Evolutionary conservation across 1,140 invertebrate genomes (phyloP).

Genomic region (Drosophila ironensis): DNA sequence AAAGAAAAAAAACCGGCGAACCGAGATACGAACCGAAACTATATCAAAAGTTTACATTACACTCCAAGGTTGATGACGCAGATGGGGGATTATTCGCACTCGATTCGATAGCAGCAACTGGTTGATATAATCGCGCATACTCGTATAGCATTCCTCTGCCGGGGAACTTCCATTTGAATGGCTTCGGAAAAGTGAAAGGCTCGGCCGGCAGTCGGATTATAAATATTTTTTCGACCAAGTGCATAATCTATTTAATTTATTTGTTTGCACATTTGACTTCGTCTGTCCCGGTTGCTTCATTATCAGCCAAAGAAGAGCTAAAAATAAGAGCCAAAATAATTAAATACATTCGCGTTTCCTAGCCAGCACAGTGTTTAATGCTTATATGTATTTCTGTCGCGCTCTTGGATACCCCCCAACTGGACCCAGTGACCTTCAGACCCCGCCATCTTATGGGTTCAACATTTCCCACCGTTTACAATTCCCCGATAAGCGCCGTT

Average conservation of each 20-base stretch:
- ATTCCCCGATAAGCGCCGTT: slow-evolving; percentile 11
- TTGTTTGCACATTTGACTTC: no score
- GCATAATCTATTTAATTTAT: no score
- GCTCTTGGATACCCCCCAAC: no score
- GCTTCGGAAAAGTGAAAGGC: neutral
- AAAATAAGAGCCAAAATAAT: neutral
- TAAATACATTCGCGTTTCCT: no score
- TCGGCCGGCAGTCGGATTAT: neutral
- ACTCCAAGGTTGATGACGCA: slow-evolving; percentile 21
- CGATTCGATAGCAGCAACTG: neutral
- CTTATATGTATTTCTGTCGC: no score
- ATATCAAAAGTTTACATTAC: neutral
- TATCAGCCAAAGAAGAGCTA: neutral
- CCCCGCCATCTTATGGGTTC: neutral
- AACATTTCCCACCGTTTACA: slow-evolving; percentile 10
- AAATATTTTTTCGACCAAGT: no score
- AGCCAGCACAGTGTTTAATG: no score
- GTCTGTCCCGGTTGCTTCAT: neutral
- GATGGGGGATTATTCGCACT: slow-evolving; percentile 17
- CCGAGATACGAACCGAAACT: neutral
- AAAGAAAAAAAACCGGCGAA: neutral
- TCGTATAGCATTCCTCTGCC: neutral
- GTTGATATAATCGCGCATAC: neutral
- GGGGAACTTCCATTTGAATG: slow-evolving; percentile 20
- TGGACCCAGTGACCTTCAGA: neutral